Conservation (phyloP, 35 echinoderm and acorn worm species). For the Lytechinus pictus region DNA sequence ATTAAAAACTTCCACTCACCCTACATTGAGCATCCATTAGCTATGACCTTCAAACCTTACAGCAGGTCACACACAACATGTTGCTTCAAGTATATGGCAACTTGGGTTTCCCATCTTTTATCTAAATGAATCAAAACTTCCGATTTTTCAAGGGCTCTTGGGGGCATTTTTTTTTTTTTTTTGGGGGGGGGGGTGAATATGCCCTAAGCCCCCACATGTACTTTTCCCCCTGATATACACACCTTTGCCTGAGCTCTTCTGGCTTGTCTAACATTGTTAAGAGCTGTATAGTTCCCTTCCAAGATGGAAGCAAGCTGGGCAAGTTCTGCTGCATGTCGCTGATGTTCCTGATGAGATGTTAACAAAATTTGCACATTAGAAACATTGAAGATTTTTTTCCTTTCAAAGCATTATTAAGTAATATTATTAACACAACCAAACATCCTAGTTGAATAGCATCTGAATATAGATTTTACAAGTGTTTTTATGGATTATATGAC, state of each 20-base stretch:
- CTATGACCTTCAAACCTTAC: not conserved
- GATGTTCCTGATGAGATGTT: slow-evolving; percentile 67
- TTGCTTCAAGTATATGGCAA: too few species aligned
- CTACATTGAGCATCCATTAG: not conserved
- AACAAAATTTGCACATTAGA: not conserved
- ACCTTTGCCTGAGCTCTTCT: slow-evolving; percentile 86
- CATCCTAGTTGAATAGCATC: too few species aligned
- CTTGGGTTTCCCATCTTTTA: too few species aligned
- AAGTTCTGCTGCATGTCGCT: slow-evolving; percentile 81
- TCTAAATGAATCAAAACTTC: too few species aligned
- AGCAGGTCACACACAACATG: not conserved
- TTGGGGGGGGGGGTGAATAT: too few species aligned
- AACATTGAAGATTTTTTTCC: not conserved
- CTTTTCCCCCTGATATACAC: not conserved
- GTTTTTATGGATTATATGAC: too few species aligned
- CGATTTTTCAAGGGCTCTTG: too few species aligned
- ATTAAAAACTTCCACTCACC: slow-evolving; percentile 22
- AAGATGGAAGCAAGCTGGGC: slow-evolving; percentile 72
- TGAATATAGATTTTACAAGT: too few species aligned
- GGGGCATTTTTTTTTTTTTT: too few species aligned
- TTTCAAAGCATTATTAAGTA: too few species aligned
- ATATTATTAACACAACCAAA: too few species aligned
- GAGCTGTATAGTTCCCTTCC: slow-evolving; percentile 88
- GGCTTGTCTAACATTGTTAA: slow-evolving; percentile 66
- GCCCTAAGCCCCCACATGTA: too few species aligned